Evolutionary conservation across 2,888 invertebrate species (phyloP), one percentile per base, ranked within the genome.

Genomic region (Encarsia formosa): DNA sequence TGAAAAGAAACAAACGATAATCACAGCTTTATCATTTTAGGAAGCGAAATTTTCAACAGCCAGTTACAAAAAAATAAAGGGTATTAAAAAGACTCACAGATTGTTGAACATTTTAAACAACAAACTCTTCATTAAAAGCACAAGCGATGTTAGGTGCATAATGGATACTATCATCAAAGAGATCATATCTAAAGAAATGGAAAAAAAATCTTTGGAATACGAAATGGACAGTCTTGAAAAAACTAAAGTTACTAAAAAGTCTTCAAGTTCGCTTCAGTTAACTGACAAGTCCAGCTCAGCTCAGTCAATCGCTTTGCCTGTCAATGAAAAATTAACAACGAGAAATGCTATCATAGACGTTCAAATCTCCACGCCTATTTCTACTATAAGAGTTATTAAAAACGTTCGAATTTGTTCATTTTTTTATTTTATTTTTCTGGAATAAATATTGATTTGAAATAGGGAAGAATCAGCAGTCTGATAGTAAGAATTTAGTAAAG

Each of bases 321-420:
- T 88, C 68, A 88, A 88, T 66, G 89, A 89, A 76, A 88, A 89
- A 70, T 75, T 89, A 59, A 88, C 87, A 20, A 87, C 88, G 78
- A 79, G 82, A 62, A 88, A 89, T 65, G 86, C 86, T 3, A 80
- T 88, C 2, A 85, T 87, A 57, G 84, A 85, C 69, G 76, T 78
- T 6, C 75, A 78, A 59, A 81, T 82, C 1, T 82, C 80, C 22
- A 81, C 80, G 52, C 73, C 73, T 67, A 80, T 79, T 2, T 78
- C 75, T 22, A 75, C 76, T 51, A 66, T 65, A 11, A 63, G 61
- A 19, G n/a, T 40, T 13, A 39, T 51, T 20, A 48, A 42, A 6
- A 55, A 26, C n/a, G 52, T 51, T 46, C 16, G 32, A 41, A 41
- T n/a, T n/a, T n/a, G n/a, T n/a, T n/a, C n/a, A n/a, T n/a, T n/a